Evolutionary conservation across 2,888 invertebrate species (phyloP), one percentile per base, ranked within the genome.

Genomic region (Nephrotoma guestfalica): DNA sequence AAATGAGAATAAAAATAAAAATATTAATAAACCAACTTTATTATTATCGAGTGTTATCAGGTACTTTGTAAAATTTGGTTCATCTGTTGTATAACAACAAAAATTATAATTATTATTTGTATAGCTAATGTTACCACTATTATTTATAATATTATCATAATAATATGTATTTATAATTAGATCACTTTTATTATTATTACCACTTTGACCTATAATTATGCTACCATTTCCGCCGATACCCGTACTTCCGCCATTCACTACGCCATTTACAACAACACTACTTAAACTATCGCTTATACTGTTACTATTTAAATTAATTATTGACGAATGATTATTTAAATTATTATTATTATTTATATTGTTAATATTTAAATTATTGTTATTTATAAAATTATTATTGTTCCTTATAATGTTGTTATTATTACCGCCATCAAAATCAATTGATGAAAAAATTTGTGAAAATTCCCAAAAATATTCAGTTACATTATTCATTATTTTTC

Each of bases 1-100:
- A 87, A 98, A 93, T 0, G 98, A 98, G 91, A 99, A 98, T 13
- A 96, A 92, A 18, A 97, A 93, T 13, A 99, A 93, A 85, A 98
- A 93, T 0, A 95, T 93, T n/a, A 97, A 96, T 43, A 97, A 92
- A 13, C 95, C 93, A 4, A 95, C 95, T 83, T 96, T 94, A 88
- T 96, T 96, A 88, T 95, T 94, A 41, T 94, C 93, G 88, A 95
- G 90, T 30, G 92, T 90, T 87, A 92, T 92, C 85, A 92, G 89
- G 87, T 90, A 90, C 88, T 90, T 89, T n/a, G 89, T 89, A 11
- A 92, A 89, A 87, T 91, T 90, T 42, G 91, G 91, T 86, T 91
- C 91, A 0, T 88, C 88, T 13, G 90, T 90, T 45, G 87, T 85
- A 86, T 87, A 43, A 87, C 88, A 88, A 86, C 87, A 87, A 83